Base-by-base conservation (phyloP, 2,888 invertebrate species). In the Lamproptera curius region DNA sequence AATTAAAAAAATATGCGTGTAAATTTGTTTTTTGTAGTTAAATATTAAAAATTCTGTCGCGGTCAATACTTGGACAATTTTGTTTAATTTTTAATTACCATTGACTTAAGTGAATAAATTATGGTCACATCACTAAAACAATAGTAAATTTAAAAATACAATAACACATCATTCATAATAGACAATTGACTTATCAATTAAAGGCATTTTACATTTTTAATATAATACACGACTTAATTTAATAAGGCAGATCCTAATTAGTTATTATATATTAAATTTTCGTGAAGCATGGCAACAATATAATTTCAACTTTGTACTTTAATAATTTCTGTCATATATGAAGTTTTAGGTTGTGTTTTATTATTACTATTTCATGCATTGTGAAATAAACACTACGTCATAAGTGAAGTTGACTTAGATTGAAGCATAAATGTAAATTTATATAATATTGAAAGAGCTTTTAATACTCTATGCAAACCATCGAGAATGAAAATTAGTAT, bases 251-350 rank as follows among this genome's bases (percentile, higher is more conserved):
- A 42, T 34, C n/a, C 47, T 54, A 49, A 48, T 36, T 20, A 15
- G 23, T 38, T 20, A 34, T 47, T 51, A 50, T 51, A 47, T 45
- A 49, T 45, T 48, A 51, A 46, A 31, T 43, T 41, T 42, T 61
- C 49, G 62, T 69, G 67, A 70, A 67, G 70, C 73, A 81, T 81
- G 80, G 81, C 81, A 79, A 73, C 72, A 62, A 62, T 66, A 61
- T 42, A 61, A 50, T 57, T 63, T 62, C 63, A 63, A 65, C 67
- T 80, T 80, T 78, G 78, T 80, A 80, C 80, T 78, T 68, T 59
- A n/a, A n/a, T 58, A 64, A 61, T 62, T 56, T 33, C 41, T 38
- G n/a, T n/a, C n/a, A n/a, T n/a, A n/a, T n/a, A n/a, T n/a, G n/a
- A n/a, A n/a, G n/a, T n/a, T n/a, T n/a, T n/a, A n/a, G n/a, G n/a